Evolutionary conservation across 2,888 invertebrate species (phyloP), one percentile per base, ranked within the genome.

Genomic region (Pseudococcus longispinus): DNA sequence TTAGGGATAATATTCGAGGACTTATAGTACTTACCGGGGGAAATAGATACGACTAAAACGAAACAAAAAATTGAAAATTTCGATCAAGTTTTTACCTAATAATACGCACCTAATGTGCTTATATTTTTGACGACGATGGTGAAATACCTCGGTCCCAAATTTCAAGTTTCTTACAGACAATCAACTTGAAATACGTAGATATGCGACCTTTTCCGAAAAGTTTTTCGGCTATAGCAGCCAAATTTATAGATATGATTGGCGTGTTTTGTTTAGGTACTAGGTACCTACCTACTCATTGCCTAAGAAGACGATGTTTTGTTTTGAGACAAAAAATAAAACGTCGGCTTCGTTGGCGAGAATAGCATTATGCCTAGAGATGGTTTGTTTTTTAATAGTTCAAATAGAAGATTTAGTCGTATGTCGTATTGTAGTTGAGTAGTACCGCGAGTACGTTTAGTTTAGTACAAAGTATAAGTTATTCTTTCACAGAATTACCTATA

Each of bases 351-450:
- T 5, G 26, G 65, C 26, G 65, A 26, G 20, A 13, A 65, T 65
- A 65, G 65, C 11, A 15, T 65, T 65, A 65, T 4, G 37, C 37
- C 37, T 37, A 46, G 60, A 11, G 23, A 65, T 65, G 65, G 65
- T 65, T 65, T 65, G 65, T 65, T 65, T 26, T 26, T 65, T 65
- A 65, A 65, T 65, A 65, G 65, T 65, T 65, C 20, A 15, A 65
- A 26, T 65, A 26, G 23, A 51, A 15, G 26, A 65, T 65, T 65
- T 65, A 65, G 65, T 65, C 65, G 65, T 65, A 65, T 9, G 37
- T 37, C 4, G 5, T 60, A 60, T 26, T 11, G 65, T 65, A 65
- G 65, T 26, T 60, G 26, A 26, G 60, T 65, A 65, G 65, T 11
- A 65, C 26, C 5, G 51, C 51, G 51, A 51, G 51, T 51, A 65